Percentiles rank a stretch among this genome's conserved stretches.
These are phyloP conservation scores for Periophthalmus modestus DNA, from an alignment of 2,113 vertebrate genomes.

Conservation along the genomic window DNA sequence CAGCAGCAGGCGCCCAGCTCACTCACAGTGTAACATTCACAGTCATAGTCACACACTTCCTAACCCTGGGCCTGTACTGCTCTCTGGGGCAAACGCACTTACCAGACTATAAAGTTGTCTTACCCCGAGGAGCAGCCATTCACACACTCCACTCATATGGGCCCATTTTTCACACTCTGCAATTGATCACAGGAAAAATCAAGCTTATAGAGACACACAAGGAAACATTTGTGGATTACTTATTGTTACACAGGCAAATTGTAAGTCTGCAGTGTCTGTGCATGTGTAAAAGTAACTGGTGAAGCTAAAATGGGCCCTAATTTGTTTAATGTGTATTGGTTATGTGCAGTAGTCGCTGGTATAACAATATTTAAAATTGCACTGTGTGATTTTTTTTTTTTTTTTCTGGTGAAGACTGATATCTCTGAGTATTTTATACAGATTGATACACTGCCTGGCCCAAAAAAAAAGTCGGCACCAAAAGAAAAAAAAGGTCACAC, in stretches of 20 bases:
- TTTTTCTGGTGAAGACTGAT: no score
- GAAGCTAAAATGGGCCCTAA: background rate
- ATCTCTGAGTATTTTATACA: no score
- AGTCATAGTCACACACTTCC: constrained; percentile 29
- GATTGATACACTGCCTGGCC: no score
- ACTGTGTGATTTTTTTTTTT: no score
- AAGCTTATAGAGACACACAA: constrained; percentile 15
- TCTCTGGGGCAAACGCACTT: constrained; percentile 36
- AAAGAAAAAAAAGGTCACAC: no score
- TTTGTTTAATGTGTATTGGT: background rate
- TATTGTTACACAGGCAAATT: background rate
- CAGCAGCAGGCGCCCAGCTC: constrained; percentile 36
- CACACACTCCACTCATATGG: constrained; percentile 16
- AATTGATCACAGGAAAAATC: constrained; percentile 35
- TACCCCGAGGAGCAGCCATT: constrained; percentile 42
- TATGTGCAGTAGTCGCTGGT: background rate
- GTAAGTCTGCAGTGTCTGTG: background rate
- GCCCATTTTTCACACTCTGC: constrained; percentile 25
- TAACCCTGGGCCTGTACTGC: constrained; percentile 19
- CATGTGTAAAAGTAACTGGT: background rate
- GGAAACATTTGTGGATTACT: background rate
- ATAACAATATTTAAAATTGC: no score
- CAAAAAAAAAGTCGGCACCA: no score
- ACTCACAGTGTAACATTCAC: constrained; percentile 13
- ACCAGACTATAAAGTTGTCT: constrained; percentile 46